Evolutionary conservation across 2,113 vertebrate species (phyloP), one percentile per base, ranked within the genome.

Genomic region (Xenus cinereus): DNA sequence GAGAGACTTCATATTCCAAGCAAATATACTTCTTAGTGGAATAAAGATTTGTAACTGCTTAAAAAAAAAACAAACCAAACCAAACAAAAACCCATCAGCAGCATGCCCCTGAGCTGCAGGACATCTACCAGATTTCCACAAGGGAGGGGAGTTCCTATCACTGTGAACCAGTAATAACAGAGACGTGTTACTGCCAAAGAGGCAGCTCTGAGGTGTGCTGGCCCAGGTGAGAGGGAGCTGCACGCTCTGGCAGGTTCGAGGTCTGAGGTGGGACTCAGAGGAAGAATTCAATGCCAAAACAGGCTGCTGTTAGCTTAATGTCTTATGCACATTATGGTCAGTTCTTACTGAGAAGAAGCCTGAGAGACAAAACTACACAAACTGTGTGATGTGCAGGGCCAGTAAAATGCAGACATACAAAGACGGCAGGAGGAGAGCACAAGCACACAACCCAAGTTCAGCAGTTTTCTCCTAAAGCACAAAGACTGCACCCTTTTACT

Each of bases 391-490:
- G 35, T 18, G 45, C 2, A 0, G 54, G 53, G 67, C n/a, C 57
- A 89, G 63, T n/a, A 9, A 56, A 39, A 24, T 1, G 6, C 3
- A 3, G 45, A 23, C 1, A 0, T 6, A 26, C 26, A 4, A 26
- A 54, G 24, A 8, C n/a, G 59, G 53, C 24, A 43, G 59, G 1
- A 43, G 35, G 33, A 89, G 28, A 5, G 48, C 37, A 50, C 20
- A 35, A n/a, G 35, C 66, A 22, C 33, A 41, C n/a, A 57, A 37
- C 8, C 13, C 23, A 3, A 0, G 5, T 8, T 32, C 8, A 59
- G 1, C 11, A 80, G 39, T 28, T 48, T 37, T 27, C 33, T 24
- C 45, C 48, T 56, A 24, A 51, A 60, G 53, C 46, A 41, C 18
- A 16, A 22, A 51, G 17, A n/a, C 23, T 24, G 4, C 12, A 24